Evolutionary conservation across 2,888 invertebrate species (phyloP), one percentile per base, ranked within the genome.

Genomic region (Baronia brevicornis): DNA sequence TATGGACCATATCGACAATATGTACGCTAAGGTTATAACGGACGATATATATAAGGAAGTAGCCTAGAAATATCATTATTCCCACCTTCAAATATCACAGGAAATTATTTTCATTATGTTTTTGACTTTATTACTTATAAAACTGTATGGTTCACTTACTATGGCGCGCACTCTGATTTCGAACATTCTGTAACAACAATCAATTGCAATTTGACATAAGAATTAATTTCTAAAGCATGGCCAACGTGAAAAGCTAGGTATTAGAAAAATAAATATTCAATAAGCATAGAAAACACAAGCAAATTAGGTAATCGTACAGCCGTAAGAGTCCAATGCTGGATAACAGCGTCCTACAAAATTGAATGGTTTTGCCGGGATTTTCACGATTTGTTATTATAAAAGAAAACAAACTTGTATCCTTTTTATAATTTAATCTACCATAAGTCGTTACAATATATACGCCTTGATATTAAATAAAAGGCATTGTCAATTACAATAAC

Each of bases 11-110:
- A 23, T 71, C 82, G 5, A 84, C 64, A 18, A 82, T 74, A 36
- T 84, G 82, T 2, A 82, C 82, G 44, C 82, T 78, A n/a, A 84
- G 41, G 34, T 78, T 77, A 44, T 79, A 71, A 8, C 82, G 66
- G 2, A 79, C 73, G 3, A 77, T 36, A 41, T 75, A 79, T 24
- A 68, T 60, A 50, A 52, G 80, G 61, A 71, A 88, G 77, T 46
- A 89, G 4, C 56, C 90, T 63, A 48, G 84, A 85, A 64, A 90
- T 54, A 60, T 90, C 74, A 75, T 89, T 63, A 59, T 84, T 75
- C 90, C 63, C 29, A 78, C 65, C 69, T 69, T 51, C 14, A 60
- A 62, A 39, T 36, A 10, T 6, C 8, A 17, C 21, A 11, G 28
- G 27, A 21, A n/a, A 20, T 21, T 17, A 31, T 9, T 9, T 19